Conservation (phyloP, 2,888 invertebrate species). For the Dorcus hopei region DNA sequence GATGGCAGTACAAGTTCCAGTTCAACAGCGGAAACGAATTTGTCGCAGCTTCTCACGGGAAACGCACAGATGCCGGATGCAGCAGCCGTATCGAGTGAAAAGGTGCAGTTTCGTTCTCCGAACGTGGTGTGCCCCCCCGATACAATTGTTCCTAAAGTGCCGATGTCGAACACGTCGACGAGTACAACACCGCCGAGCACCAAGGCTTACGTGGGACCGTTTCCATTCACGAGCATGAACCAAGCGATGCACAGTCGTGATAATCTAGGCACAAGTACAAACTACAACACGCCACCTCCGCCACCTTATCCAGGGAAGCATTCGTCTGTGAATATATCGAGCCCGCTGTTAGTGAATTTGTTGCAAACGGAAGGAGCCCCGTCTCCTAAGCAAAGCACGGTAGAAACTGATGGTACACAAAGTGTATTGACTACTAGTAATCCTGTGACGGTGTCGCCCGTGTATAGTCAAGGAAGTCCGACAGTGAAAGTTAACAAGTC, state of each 20-base stretch:
- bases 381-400: conserved; percentile 35
- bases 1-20: conserved; percentile 18
- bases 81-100: conserved; percentile 30
- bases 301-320: conserved; percentile 50
- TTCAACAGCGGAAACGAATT: conserved; percentile 12
- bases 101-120: conserved; percentile 62
- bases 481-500: conserved; percentile 7
- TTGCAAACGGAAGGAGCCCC: conserved; percentile 76
- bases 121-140: conserved; percentile 87
- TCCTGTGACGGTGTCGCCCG: conserved; percentile 11
- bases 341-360: conserved; percentile 86
- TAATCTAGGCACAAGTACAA: conserved; percentile 26
- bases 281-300: conserved; percentile 37
- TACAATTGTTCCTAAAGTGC: conserved; percentile 48
- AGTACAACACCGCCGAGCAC: conserved; percentile 26
- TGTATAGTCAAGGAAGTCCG: conserved; percentile 13
- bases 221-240: conserved; percentile 90
- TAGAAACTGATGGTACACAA: conserved; percentile 10
- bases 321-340: conserved; percentile 70
- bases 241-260: conserved; percentile 77
- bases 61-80: conserved; percentile 9
- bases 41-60: conserved; percentile 21
- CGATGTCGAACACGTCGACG: conserved; percentile 32
- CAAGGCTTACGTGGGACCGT: conserved; percentile 61
- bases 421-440: conserved; percentile 11